These are phyloP conservation scores for Astreopora myriophthalma DNA, from an alignment of 64 coral and sea anemone genomes.

Conservation along the genomic window DNA sequence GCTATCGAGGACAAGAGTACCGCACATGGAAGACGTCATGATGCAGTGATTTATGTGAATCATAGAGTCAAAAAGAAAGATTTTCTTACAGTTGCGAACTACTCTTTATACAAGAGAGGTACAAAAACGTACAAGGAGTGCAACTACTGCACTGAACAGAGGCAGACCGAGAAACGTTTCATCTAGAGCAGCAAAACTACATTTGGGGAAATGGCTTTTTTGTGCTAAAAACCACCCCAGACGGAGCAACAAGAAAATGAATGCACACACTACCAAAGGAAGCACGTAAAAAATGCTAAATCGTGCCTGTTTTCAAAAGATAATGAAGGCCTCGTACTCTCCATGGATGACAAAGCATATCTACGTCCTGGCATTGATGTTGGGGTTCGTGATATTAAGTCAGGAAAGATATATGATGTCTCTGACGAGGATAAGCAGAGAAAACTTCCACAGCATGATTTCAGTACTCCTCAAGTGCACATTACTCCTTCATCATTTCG, in stretches of 20 bases:
- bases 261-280: constrained; percentile 46
- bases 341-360: constrained; percentile 60
- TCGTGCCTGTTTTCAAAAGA: constrained; percentile 12
- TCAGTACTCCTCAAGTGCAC: too few relatives aligned
- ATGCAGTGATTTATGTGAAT: constrained; percentile 10
- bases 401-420: too few relatives aligned
- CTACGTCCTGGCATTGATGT: constrained; percentile 34
- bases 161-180: constrained; percentile 17
- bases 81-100: constrained; percentile 45
- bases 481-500: too few relatives aligned
- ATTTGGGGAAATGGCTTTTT: background rate
- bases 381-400: background rate
- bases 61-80: constrained; percentile 61
- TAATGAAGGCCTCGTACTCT: constrained; percentile 22
- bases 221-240: background rate
- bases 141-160: constrained; percentile 38
- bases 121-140: constrained; percentile 51
- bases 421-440: too few relatives aligned
- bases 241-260: background rate
- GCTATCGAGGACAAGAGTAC: constrained; percentile 52
- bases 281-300: constrained; percentile 60
- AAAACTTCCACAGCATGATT: too few relatives aligned
- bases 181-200: constrained; percentile 12
- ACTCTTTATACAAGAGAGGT: constrained; percentile 8
- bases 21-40: constrained; percentile 55